Conservation (phyloP, 2,797 vertebrate genomes). For the Semotilus atromaculatus region DNA sequence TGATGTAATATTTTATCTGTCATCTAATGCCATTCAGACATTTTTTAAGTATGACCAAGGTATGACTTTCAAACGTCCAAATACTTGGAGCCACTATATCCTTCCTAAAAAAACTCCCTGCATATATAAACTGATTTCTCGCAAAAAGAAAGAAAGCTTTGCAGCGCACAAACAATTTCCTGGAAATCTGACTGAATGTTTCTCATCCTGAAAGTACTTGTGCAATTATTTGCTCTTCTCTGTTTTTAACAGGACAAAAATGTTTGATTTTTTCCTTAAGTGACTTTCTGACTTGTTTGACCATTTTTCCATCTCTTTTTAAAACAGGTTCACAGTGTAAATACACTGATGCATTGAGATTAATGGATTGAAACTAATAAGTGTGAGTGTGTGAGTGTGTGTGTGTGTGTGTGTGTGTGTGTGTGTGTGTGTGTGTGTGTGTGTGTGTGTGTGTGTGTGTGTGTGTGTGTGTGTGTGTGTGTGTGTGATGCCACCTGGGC, state of each 20-base stretch:
- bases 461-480: slow-evolving; percentile 63
- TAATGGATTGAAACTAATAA: slow-evolving; percentile 79
- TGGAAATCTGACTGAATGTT: background rate
- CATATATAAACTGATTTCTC: background rate
- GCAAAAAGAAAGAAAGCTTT: background rate
- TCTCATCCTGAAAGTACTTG: background rate
- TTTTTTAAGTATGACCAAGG: too few relatives aligned
- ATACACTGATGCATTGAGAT: slow-evolving; percentile 68
- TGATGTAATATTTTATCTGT: background rate
- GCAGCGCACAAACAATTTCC: background rate
- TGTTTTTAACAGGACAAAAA: slow-evolving; percentile 52
- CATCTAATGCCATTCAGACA: background rate
- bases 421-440: too few relatives aligned
- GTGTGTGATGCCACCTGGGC: slow-evolving; percentile 72
- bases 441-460: slow-evolving; percentile 15
- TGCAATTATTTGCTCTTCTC: slow-evolving; percentile 27
- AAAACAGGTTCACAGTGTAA: slow-evolving; percentile 64
- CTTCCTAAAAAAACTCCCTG: background rate
- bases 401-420: slow-evolving; percentile 60
- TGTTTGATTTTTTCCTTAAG: slow-evolving; percentile 66
- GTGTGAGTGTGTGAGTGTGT: slow-evolving; percentile 44
- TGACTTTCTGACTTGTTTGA: slow-evolving; percentile 58
- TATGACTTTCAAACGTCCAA: background rate
- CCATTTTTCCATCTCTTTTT: slow-evolving; percentile 37
- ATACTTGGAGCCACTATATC: background rate